Evolutionary conservation across 2,113 vertebrate genomes (phyloP).

Genomic region (Leptobrachium ailaonicum): DNA sequence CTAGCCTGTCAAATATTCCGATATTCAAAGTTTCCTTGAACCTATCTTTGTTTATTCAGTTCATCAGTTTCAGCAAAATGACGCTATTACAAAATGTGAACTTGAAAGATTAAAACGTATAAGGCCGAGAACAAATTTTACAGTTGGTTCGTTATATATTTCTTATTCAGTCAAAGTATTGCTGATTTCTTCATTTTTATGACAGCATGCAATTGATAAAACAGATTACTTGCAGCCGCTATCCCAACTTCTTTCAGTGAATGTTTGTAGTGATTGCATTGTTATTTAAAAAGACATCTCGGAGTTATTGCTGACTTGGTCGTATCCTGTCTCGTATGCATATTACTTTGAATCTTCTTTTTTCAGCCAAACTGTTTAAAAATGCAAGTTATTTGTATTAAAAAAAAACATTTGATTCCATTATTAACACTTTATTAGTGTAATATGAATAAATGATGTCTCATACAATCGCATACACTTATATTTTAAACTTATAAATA

Average conservation of each 20-base stretch:
- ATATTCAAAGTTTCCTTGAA: conserved; percentile 29
- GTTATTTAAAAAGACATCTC: conserved; percentile 48
- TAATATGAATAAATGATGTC: too few species aligned
- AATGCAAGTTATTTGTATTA: conserved; percentile 22
- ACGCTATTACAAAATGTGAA: conserved; percentile 41
- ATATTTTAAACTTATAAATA: too few species aligned
- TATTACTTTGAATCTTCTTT: conserved; percentile 30
- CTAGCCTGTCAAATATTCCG: neutral
- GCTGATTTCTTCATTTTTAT: conserved; percentile 49
- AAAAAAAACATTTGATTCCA: neutral
- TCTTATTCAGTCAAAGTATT: conserved; percentile 47
- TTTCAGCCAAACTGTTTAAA: conserved; percentile 37
- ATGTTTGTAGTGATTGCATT: conserved; percentile 46
- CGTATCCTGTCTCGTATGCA: conserved; percentile 32
- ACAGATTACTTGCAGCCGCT: conserved; percentile 46
- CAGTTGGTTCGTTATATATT: conserved; percentile 45
- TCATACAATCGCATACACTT: too few species aligned
- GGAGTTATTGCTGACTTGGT: conserved; percentile 44
- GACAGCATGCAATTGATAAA: conserved; percentile 49
- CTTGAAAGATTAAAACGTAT: conserved; percentile 45
- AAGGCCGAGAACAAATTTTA: conserved; percentile 46
- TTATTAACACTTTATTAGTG: too few species aligned
- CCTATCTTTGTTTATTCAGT: conserved; percentile 37
- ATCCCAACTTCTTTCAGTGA: conserved; percentile 36
- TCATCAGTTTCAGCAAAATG: conserved; percentile 46